phyloP scores from a whole-genome alignment of 2,797 vertebrate species.

The Falco biarmicus region DNA sequence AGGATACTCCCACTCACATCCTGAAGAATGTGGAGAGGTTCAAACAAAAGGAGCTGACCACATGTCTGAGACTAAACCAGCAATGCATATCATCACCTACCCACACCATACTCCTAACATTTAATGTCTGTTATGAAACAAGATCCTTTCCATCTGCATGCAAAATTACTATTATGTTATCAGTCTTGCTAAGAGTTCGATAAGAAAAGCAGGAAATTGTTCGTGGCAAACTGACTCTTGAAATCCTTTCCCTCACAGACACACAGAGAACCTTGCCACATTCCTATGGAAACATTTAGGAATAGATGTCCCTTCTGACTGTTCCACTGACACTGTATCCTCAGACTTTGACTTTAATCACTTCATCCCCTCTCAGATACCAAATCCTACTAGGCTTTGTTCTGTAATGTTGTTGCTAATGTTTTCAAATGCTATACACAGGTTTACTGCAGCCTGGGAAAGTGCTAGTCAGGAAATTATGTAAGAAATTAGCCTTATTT shows the following conservation, averaged over 20 bases:
- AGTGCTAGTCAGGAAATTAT: background rate
- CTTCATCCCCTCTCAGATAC: background rate
- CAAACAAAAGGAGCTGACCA: slow-evolving; percentile 52
- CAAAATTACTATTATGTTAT: background rate
- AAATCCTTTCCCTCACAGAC: background rate
- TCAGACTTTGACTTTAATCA: background rate
- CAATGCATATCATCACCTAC: background rate
- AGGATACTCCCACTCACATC: slow-evolving; percentile 54
- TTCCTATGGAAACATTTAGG: background rate
- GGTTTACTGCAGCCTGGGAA: background rate
- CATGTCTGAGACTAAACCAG: slow-evolving; percentile 30
- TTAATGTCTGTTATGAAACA: background rate
- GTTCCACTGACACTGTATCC: background rate
- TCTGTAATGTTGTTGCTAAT: background rate
- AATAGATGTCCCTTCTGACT: background rate
- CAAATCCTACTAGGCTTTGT: background rate
- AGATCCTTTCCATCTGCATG: background rate
- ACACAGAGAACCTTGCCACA: background rate
- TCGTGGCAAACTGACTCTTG: background rate
- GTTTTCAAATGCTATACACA: background rate
- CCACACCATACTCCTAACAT: background rate
- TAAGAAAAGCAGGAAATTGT: background rate
- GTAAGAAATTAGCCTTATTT: background rate
- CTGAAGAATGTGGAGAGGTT: slow-evolving; percentile 39
- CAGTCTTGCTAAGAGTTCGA: background rate